Conservation (phyloP, 2,113 vertebrate species). For the Barnardius zonarius region DNA sequence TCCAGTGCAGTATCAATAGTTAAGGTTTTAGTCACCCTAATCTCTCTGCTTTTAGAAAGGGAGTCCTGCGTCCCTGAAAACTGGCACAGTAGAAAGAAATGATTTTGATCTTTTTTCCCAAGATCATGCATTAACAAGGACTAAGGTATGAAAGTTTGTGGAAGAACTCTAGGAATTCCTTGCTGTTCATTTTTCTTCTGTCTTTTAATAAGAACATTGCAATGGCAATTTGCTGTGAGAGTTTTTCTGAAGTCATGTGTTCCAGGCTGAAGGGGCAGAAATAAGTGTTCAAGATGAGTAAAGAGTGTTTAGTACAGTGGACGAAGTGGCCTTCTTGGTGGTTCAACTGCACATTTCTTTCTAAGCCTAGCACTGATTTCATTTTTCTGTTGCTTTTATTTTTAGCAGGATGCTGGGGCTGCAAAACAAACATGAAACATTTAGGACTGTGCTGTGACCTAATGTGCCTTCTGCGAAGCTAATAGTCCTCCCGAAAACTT, state of each 20-base stretch:
- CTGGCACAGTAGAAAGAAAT: background rate
- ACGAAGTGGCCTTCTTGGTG: background rate
- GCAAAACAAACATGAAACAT: background rate
- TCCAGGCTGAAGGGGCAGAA: background rate
- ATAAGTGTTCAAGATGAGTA: background rate
- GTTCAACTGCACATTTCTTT: background rate
- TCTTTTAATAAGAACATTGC: background rate
- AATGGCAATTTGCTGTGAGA: background rate
- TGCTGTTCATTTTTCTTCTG: background rate
- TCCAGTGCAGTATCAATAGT: background rate
- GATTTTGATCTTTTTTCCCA: background rate
- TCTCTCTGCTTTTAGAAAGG: background rate
- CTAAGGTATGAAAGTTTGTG: background rate
- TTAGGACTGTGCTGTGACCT: background rate
- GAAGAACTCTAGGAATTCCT: background rate
- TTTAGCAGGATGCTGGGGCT: background rate
- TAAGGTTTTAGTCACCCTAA: background rate
- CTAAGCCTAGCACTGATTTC: background rate
- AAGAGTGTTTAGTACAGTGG: background rate
- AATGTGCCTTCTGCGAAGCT: background rate
- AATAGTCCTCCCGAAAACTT: conserved; percentile 2
- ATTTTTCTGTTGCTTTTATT: background rate
- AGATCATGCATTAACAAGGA: background rate
- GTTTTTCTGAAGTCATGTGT: background rate
- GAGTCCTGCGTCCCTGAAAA: background rate